Percentiles rank a stretch among this genome's conserved stretches.
Evolutionary conservation across 2,888 invertebrate genomes (phyloP).

Genomic region (Carpatolechia fugitivella): DNA sequence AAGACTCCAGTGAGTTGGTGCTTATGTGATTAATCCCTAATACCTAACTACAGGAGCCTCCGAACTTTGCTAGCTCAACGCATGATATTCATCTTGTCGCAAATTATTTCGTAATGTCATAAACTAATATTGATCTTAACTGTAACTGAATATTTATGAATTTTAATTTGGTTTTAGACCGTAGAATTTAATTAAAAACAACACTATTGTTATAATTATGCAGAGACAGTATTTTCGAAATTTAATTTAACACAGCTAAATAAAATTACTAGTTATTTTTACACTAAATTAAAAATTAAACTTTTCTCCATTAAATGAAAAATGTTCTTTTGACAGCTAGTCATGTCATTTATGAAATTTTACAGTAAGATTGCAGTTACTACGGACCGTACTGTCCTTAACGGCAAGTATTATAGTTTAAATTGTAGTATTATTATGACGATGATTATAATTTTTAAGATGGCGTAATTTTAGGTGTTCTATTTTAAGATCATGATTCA

Average conservation of each 20-base stretch:
- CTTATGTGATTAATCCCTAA: slow-evolving; percentile 45
- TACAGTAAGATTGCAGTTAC: slow-evolving; percentile 46
- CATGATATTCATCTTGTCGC: no score
- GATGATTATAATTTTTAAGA: slow-evolving; percentile 59
- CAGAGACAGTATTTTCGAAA: no score
- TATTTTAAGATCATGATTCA: slow-evolving; percentile 73
- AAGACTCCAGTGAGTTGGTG: slow-evolving; percentile 55
- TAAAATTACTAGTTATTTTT: no score
- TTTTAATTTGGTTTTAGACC: no score
- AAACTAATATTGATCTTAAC: slow-evolving; percentile 26
- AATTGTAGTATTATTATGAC: slow-evolving; percentile 57
- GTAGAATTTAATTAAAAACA: no score
- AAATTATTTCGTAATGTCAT: no score
- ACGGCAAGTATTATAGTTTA: slow-evolving; percentile 63
- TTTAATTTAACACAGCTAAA: no score
- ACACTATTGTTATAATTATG: no score
- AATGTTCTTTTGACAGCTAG: slow-evolving; percentile 64
- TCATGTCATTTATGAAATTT: slow-evolving; percentile 59
- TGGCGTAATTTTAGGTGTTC: slow-evolving; percentile 76
- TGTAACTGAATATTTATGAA: no score
- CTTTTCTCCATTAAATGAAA: slow-evolving; percentile 17
- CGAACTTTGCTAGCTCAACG: slow-evolving; percentile 60
- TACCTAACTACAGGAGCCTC: slow-evolving; percentile 44
- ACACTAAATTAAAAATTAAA: background rate
- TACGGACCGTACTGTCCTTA: slow-evolving; percentile 37